A percentile compares a stretch with the other conserved stretches of the same genome.
These are phyloP conservation scores for Ophioninae sp. DNA, from an alignment of 2,888 invertebrate species.

Conservation along the genomic window DNA sequence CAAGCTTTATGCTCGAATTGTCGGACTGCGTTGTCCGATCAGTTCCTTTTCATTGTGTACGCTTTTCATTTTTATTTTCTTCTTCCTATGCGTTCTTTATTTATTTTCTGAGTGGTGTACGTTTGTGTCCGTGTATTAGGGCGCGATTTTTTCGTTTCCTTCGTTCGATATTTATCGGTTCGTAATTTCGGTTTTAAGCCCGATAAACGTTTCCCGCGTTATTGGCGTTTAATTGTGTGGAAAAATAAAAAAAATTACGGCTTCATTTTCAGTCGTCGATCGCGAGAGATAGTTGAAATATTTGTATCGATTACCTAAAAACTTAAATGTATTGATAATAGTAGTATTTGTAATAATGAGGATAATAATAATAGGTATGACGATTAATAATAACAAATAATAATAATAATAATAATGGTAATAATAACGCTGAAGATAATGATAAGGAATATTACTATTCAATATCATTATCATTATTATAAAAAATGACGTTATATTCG, in stretches of 20 bases:
- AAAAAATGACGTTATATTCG: no score
- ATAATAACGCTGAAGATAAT: neutral
- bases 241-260: neutral
- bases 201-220: slow-evolving; percentile 8
- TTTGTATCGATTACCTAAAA: neutral
- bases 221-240: neutral
- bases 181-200: slow-evolving; percentile 18
- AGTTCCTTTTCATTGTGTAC: slow-evolving; percentile 25
- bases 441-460: neutral
- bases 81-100: neutral
- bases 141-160: slow-evolving; percentile 28
- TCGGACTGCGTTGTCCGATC: slow-evolving; percentile 27
- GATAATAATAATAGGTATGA: neutral
- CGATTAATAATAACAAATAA: neutral
- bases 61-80: slow-evolving; percentile 27
- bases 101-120: neutral
- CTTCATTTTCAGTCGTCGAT: neutral
- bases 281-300: neutral
- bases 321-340: neutral
- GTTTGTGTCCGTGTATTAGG: slow-evolving; percentile 8
- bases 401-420: neutral
- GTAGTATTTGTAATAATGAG: neutral
- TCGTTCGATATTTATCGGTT: slow-evolving; percentile 43
- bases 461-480: neutral
- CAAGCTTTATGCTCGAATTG: slow-evolving; percentile 53